Evolutionary conservation across 1,140 invertebrate species (phyloP).

Genomic region (Tribolium madens): DNA sequence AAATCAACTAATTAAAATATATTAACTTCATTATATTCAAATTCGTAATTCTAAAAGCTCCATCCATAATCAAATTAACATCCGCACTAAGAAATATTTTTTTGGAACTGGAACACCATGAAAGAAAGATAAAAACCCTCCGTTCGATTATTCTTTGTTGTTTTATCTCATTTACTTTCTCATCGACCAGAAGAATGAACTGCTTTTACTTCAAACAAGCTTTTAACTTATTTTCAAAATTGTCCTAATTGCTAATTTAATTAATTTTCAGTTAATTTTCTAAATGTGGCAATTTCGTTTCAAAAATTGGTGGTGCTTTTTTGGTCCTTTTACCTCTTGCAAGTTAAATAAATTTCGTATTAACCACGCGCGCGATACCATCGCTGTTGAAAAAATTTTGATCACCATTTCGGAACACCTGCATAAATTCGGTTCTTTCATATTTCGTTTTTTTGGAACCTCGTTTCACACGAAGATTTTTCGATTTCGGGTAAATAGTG

Average conservation of each 20-base stretch:
- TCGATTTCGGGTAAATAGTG: conserved; percentile 37
- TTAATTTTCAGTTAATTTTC: no score
- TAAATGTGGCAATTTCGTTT: no score
- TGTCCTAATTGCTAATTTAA: no score
- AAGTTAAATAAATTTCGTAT: background rate
- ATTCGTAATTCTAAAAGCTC: no score
- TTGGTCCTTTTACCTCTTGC: background rate
- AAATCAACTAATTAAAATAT: background rate
- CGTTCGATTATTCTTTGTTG: background rate
- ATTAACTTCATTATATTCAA: background rate
- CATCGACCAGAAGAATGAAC: background rate
- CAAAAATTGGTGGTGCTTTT: no score
- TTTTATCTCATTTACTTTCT: background rate
- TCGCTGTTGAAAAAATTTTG: background rate
- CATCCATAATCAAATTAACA: no score
- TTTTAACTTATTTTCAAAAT: background rate
- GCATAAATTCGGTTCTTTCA: background rate
- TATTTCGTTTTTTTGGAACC: background rate
- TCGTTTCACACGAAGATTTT: conserved; percentile 41
- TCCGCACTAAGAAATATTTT: background rate
- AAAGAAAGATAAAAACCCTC: background rate
- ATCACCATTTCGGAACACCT: background rate
- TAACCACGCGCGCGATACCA: background rate
- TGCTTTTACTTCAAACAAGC: background rate
- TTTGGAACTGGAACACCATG: background rate